Evolutionary conservation across 92 coral and sea anemone species (phyloP).

Genomic region (Parazoanthus swiftii): DNA sequence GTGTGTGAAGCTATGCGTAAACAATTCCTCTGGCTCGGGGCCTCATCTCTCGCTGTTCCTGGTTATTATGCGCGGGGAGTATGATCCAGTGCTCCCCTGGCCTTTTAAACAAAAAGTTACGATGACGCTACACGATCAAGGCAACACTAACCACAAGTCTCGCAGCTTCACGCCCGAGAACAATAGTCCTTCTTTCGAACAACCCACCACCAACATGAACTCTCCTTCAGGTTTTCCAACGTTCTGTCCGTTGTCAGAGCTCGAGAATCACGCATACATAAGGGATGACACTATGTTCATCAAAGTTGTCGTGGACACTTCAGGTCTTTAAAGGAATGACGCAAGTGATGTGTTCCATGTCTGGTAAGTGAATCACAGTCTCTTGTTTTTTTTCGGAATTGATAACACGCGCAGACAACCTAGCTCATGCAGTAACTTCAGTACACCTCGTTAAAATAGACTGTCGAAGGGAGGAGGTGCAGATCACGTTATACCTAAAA

Average conservation of each 20-base stretch:
- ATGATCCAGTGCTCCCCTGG: constrained; percentile 17
- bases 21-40: background rate
- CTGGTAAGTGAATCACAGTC: too few relatives aligned
- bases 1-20: background rate
- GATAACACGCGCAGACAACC: too few relatives aligned
- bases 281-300: constrained; percentile 22
- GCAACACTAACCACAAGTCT: background rate
- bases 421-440: too few relatives aligned
- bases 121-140: constrained; percentile 12
- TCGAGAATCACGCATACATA: constrained; percentile 3
- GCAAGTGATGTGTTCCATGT: too few relatives aligned
- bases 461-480: too few relatives aligned
- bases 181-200: background rate
- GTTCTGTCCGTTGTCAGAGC: background rate
- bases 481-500: too few relatives aligned
- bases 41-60: background rate
- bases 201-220: background rate
- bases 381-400: too few relatives aligned
- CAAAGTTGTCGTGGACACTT: constrained; percentile 1
- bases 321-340: background rate
- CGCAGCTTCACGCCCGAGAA: background rate
- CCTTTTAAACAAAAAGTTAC: constrained; percentile 23
- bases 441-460: too few relatives aligned
- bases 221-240: background rate
- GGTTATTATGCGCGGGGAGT: constrained; percentile 26